Percentiles rank a stretch among this genome's conserved stretches.
Conservation (phyloP, 2,113 vertebrate genomes). For the Sciurus niger region DNA sequence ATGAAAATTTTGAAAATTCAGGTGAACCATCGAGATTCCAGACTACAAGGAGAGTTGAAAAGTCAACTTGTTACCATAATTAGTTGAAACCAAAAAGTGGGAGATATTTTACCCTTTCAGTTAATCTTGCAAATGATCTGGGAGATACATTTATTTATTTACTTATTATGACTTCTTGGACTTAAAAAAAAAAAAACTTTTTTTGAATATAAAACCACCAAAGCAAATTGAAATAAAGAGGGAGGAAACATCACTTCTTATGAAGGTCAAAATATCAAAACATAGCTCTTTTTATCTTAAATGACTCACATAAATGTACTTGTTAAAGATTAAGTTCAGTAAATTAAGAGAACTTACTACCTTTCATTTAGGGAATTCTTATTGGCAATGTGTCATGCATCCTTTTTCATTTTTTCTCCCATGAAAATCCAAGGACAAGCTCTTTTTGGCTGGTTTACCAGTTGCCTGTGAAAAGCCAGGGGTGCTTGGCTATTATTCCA, state of each 20-base stretch:
- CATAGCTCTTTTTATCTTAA: slow-evolving; percentile 52
- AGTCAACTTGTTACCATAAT: not conserved
- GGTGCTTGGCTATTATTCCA: not conserved
- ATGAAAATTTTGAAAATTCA: slow-evolving; percentile 28
- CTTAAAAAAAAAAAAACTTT: not conserved
- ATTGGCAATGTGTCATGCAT: not conserved
- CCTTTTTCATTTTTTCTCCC: slow-evolving; percentile 27
- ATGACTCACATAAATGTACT: slow-evolving; percentile 15
- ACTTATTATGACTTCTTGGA: not conserved
- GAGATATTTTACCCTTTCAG: slow-evolving; percentile 26
- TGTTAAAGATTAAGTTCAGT: slow-evolving; percentile 32
- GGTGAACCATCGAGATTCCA: not conserved
- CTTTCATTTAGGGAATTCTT: slow-evolving; percentile 13
- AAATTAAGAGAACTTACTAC: not conserved
- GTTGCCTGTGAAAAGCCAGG: slow-evolving; percentile 72
- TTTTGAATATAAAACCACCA: not conserved
- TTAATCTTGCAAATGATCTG: not conserved
- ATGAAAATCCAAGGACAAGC: not conserved
- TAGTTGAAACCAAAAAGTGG: not conserved
- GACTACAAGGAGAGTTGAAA: not conserved
- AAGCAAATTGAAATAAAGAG: slow-evolving; percentile 8
- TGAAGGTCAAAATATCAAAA: slow-evolving; percentile 17
- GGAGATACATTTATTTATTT: not conserved
- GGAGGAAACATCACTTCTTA: not conserved
- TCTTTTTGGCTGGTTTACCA: slow-evolving; percentile 36